A percentile compares a stretch with the other conserved stretches of the same genome.
These are phyloP conservation scores for Coranthus polyacanthus DNA, from an alignment of 2,797 vertebrate species.

Conservation along the genomic window DNA sequence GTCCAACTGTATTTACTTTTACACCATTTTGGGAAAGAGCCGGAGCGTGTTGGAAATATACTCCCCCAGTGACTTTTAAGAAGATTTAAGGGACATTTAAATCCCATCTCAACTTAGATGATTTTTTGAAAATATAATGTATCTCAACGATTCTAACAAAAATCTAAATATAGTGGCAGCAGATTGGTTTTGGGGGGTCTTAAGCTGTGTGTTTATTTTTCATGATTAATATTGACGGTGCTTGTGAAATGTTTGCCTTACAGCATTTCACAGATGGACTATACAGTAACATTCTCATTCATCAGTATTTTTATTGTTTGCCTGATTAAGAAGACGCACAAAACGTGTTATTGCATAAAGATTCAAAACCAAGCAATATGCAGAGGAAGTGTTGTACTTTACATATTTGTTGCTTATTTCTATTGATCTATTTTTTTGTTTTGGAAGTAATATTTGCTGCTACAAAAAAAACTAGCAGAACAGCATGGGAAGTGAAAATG, in stretches of 20 bases:
- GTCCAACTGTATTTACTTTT: conserved; percentile 43
- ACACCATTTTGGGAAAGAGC: conserved; percentile 12
- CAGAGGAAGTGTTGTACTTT: conserved; percentile 18
- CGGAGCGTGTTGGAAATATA: conserved; percentile 27
- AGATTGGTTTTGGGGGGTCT: conserved; percentile 6
- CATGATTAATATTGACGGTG: conserved; percentile 10
- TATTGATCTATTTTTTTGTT: not conserved
- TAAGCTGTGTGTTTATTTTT: conserved; percentile 15
- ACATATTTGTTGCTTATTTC: not conserved
- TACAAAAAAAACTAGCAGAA: conserved; percentile 21
- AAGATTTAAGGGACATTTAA: conserved; percentile 45
- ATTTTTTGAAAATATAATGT: conserved; percentile 6
- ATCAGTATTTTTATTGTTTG: conserved; percentile 12
- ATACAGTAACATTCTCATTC: not conserved
- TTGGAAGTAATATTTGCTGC: not conserved
- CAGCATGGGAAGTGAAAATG: conserved; percentile 45
- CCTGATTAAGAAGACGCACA: conserved; percentile 11
- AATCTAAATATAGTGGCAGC: conserved; percentile 27
- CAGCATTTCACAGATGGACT: not conserved
- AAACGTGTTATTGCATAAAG: not conserved
- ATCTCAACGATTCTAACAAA: conserved; percentile 6
- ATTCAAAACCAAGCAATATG: not conserved
- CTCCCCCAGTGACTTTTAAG: conserved; percentile 17
- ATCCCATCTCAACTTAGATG: conserved; percentile 11
- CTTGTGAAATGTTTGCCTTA: conserved; percentile 6